Evolutionary conservation across 2,797 vertebrate species (phyloP).

Genomic region (Arrhamphus sclerolepis): DNA sequence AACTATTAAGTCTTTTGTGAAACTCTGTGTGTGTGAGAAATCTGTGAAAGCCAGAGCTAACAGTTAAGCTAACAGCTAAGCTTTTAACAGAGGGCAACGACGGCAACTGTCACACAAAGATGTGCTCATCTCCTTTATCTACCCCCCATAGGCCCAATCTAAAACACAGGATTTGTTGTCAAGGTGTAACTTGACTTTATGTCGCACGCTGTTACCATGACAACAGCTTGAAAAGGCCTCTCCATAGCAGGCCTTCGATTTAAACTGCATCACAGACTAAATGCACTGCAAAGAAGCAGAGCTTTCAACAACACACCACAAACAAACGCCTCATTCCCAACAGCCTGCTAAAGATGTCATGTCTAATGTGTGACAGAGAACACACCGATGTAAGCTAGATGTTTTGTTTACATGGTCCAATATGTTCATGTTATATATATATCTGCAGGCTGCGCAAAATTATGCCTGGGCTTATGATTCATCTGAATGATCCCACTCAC

Average conservation of each 20-base stretch:
- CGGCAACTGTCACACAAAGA: not conserved
- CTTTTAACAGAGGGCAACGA: not conserved
- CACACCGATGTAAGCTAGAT: not conserved
- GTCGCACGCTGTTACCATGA: conserved; percentile 49
- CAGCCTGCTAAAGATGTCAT: not conserved
- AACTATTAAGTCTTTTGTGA: no score
- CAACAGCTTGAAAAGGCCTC: conserved; percentile 49
- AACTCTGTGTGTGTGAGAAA: no score
- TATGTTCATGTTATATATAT: not conserved
- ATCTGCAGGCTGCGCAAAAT: not conserved
- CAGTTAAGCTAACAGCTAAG: not conserved
- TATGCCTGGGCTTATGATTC: no score
- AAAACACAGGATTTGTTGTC: conserved; percentile 21
- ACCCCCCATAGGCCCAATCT: not conserved
- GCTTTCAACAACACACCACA: not conserved
- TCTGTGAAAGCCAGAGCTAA: no score
- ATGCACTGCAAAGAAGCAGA: conserved; percentile 12
- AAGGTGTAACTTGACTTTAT: conserved; percentile 36
- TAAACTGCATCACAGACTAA: conserved; percentile 33
- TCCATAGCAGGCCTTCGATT: conserved; percentile 6
- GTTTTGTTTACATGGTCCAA: not conserved
- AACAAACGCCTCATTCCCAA: conserved; percentile 12
- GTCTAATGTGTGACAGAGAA: not conserved
- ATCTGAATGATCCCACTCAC: not conserved
- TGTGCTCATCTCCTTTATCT: not conserved